Evolutionary conservation across 1,140 invertebrate genomes (phyloP).

Genomic region (Oryctes rhinoceros): DNA sequence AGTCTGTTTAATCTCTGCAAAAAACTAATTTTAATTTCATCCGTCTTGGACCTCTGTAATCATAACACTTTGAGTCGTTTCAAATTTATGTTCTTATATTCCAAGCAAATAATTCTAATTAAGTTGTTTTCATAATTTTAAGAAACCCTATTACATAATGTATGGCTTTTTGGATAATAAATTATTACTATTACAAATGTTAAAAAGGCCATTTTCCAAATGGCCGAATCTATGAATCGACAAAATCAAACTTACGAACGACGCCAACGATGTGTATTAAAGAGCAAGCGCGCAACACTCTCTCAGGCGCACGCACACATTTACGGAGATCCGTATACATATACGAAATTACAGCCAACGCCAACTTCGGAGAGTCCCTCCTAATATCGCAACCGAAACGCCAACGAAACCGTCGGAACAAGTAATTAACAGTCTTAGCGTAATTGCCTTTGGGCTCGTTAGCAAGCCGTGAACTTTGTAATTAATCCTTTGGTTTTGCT

Average conservation of each 20-base stretch:
- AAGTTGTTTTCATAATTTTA: no score
- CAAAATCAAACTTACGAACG: not conserved
- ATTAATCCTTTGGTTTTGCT: slow-evolving; percentile 62
- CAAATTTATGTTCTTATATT: no score
- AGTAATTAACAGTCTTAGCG: slow-evolving; percentile 57
- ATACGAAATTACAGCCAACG: slow-evolving; percentile 47
- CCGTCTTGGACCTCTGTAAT: no score
- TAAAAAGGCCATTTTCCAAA: no score
- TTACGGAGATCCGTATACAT: not conserved
- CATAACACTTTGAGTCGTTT: no score
- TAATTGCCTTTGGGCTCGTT: slow-evolving; percentile 55
- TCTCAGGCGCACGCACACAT: slow-evolving; percentile 25
- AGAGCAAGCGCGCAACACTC: not conserved
- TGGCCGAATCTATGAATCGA: not conserved
- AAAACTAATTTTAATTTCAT: no score
- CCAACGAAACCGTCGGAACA: slow-evolving; percentile 48
- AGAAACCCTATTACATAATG: no score
- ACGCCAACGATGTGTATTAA: not conserved
- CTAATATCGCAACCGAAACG: slow-evolving; percentile 39
- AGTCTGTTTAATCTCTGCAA: no score
- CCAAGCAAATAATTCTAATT: no score
- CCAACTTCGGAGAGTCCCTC: slow-evolving; percentile 49
- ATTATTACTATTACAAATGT: no score
- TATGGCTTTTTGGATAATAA: no score
- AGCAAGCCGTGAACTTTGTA: slow-evolving; percentile 62